Base-by-base conservation (phyloP, 2,797 vertebrate genomes). In the Masticophis lateralis region DNA sequence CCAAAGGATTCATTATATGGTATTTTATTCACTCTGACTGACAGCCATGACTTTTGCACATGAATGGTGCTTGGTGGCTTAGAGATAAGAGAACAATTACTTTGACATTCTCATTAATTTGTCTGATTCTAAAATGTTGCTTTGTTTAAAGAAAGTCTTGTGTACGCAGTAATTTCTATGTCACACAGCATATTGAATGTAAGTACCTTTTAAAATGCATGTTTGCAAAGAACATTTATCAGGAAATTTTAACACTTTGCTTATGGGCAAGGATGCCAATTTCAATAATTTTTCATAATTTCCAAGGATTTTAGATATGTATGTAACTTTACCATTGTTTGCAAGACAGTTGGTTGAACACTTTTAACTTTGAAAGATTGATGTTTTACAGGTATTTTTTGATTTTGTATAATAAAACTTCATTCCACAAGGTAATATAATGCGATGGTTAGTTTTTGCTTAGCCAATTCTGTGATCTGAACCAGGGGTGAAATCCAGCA, bases 51-150 rank as follows among this genome's bases (percentile, higher is more conserved):
- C 94, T 96, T 97, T 95, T 93, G 90, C 89, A 60, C 86, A 27
- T 93, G 93, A 93, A 87, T 92, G 55, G 51, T 94, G n/a, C 94
- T 95, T 88, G 60, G 74, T 27, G 91, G 92, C 47, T 91, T 53
- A 91, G 12, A 92, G 60, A 95, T 22, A 95, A 91, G 28, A 94
- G 92, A 95, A 95, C 3, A 9, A 95, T 96, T 94, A 94, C 63
- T 96, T 92, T 94, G 94, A 96, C 92, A 95, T 93, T 95, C 87
- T 94, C 95, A 93, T 90, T 95, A 96, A 94, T 93, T 94, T 94
- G 93, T 94, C 1, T 0, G 83, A 95, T 94, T 91, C 95, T 95
- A 93, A 97, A 95, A 93, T 63, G 59, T 53, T 93, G 43, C 55
- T 91, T 92, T 95, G 88, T 89, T 91, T 94, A 95, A 93, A 90